Percentiles rank a stretch among this genome's conserved stretches.
Evolutionary conservation across 1,140 invertebrate species (phyloP).

Genomic region (Drepana arcuata): DNA sequence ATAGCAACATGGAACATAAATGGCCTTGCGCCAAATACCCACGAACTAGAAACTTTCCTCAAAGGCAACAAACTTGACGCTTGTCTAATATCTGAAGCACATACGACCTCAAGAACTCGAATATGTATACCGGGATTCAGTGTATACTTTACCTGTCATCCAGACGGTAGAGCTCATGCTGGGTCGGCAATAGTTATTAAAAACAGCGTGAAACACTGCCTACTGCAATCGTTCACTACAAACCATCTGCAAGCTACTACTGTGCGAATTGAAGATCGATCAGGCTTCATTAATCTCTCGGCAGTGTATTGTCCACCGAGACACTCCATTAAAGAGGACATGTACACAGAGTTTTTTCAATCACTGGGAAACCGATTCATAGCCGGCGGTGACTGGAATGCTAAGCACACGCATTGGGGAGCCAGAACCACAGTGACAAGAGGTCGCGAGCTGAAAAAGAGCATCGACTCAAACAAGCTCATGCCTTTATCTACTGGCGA

Average conservation of each 20-base stretch:
- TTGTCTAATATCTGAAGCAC: conserved; percentile 13
- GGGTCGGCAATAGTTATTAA: conserved; percentile 10
- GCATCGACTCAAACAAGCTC: neutral
- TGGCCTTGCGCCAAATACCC: conserved; percentile 14
- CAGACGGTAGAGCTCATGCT: conserved; percentile 10
- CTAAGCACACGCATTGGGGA: conserved; percentile 13
- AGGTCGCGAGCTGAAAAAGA: conserved; percentile 4
- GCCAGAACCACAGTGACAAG: conserved; percentile 10
- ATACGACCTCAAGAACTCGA: conserved; percentile 1
- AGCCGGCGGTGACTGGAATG: conserved; percentile 20
- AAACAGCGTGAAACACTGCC: conserved; percentile 9
- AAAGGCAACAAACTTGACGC: conserved; percentile 9
- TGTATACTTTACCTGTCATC: conserved; percentile 6
- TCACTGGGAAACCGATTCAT: conserved; percentile 10
- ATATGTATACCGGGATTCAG: too few relatives aligned
- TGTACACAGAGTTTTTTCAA: conserved; percentile 7
- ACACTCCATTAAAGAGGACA: conserved; percentile 8
- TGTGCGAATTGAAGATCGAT: neutral
- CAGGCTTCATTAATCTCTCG: neutral
- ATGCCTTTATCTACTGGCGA: conserved; percentile 8
- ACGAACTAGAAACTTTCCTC: conserved; percentile 13
- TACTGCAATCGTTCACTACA: neutral
- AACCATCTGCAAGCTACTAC: conserved; percentile 11
- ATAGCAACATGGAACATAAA: conserved; percentile 22
- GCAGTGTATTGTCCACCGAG: conserved; percentile 13